Evolutionary conservation across 2,888 invertebrate genomes (phyloP), one percentile per base, ranked within the genome.

Genomic region (Leptura quadrifasciata): DNA sequence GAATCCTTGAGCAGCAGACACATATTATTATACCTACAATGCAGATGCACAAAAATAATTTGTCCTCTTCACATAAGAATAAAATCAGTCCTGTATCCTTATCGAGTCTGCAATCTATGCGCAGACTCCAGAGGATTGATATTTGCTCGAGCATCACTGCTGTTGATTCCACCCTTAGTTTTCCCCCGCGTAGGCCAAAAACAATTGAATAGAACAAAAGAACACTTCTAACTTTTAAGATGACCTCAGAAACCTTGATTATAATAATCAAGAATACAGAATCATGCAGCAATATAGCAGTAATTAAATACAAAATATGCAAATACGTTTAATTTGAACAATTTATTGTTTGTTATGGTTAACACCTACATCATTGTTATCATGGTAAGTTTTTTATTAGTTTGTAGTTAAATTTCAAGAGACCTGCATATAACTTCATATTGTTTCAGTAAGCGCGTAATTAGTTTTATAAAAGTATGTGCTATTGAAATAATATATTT

Each of bases 101-200:
- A 63, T 63, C 63, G 10, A 9, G 61, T 74, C 54, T 27, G 61
- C 75, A 65, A 79, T 79, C 79, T 78, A 71, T 71, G 81, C 81
- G 81, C 81, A 81, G 75, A 74, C 77, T 80, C 81, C 71, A 72
- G 39, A 39, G 64, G 75, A 81, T 81, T 76, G 81, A 81, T 77
- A 77, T 78, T 80, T 77, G 18, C 9, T 35, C 47, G 24, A 72
- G 72, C 77, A 76, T 76, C 72, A 76, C 74, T 76, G 68, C 77
- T 72, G 60, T 71, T 68, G 60, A 60, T 69, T 76, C 27, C 61
- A 70, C 70, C 75, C 70, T 52, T 64, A 63, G 76, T 77, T 77
- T 27, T 52, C 60, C 58, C 60, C 52, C 31, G 65, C 71, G 31
- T 68, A 57, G 72, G 21, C 61, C 31, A 60, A 58, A 24, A 70